These are phyloP conservation scores for Ciconia boyciana DNA, from an alignment of 2,113 vertebrate genomes.

Conservation along the genomic window DNA sequence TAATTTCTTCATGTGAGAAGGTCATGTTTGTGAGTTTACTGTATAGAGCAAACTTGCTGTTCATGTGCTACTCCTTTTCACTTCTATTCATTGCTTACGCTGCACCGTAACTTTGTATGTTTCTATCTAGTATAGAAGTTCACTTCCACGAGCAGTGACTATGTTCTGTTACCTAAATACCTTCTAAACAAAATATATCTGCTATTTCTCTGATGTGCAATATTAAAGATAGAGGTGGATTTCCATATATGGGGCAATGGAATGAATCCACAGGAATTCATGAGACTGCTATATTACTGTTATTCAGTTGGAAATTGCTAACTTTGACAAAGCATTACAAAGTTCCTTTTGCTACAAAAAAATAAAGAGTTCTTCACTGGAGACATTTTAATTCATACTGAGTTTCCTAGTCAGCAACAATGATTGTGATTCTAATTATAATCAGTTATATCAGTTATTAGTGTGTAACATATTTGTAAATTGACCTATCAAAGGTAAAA, in stretches of 20 bases:
- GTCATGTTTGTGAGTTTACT: background rate
- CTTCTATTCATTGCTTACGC: background rate
- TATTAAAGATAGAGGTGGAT: background rate
- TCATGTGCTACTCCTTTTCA: background rate
- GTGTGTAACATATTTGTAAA: background rate
- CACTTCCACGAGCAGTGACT: background rate
- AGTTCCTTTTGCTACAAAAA: background rate
- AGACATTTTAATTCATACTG: background rate
- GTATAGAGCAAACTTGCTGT: background rate
- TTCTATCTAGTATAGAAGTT: background rate
- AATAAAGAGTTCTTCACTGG: rapidly evolving
- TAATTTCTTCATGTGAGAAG: background rate
- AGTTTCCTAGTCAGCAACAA: background rate
- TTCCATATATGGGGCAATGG: background rate
- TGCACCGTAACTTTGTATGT: background rate
- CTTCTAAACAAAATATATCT: background rate
- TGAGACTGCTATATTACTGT: background rate
- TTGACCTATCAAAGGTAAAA: background rate
- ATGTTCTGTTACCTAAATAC: background rate
- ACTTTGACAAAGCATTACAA: background rate
- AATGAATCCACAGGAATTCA: background rate
- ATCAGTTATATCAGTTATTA: background rate
- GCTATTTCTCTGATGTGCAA: background rate
- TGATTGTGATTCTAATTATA: background rate
- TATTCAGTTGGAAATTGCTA: background rate